These are phyloP conservation scores for Leptopilina drosophilae DNA, from an alignment of 2,888 invertebrate genomes.

Conservation along the genomic window DNA sequence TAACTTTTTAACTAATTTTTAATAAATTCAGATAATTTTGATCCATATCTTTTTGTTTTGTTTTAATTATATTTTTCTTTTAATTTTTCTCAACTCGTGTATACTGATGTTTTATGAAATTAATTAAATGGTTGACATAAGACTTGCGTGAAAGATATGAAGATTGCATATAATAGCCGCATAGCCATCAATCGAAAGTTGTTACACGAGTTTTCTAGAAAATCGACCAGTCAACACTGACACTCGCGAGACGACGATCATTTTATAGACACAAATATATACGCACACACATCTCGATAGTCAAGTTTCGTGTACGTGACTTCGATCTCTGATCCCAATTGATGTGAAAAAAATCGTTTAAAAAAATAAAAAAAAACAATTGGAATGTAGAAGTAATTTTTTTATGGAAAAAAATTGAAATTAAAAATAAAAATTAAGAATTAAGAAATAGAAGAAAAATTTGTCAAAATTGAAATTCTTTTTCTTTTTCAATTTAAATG, in stretches of 20 bases:
- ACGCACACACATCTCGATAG: slow-evolving; percentile 50
- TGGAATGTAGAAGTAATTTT: too few relatives aligned
- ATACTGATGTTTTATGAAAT: neutral
- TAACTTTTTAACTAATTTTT: too few relatives aligned
- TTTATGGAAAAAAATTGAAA: too few relatives aligned
- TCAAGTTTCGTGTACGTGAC: slow-evolving; percentile 58
- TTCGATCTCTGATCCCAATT: slow-evolving; percentile 58
- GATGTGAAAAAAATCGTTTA: slow-evolving; percentile 11
- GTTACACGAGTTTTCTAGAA: slow-evolving; percentile 62
- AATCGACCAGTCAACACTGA: slow-evolving; percentile 55
- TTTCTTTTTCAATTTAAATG: neutral
- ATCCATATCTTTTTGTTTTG: too few relatives aligned
- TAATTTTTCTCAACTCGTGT: neutral
- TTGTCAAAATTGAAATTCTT: too few relatives aligned
- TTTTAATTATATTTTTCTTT: too few relatives aligned
- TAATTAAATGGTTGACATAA: neutral
- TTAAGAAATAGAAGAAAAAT: too few relatives aligned
- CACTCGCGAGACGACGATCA: slow-evolving; percentile 60
- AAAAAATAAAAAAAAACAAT: neutral
- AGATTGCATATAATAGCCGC: slow-evolving; percentile 63
- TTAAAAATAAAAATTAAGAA: too few relatives aligned
- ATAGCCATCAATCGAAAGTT: slow-evolving; percentile 62
- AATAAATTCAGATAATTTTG: too few relatives aligned
- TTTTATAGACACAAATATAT: slow-evolving; percentile 24
- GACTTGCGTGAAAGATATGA: slow-evolving; percentile 15